These are phyloP conservation scores for Microtus montanus DNA, from an alignment of 2,113 vertebrate species.

Conservation along the genomic window DNA sequence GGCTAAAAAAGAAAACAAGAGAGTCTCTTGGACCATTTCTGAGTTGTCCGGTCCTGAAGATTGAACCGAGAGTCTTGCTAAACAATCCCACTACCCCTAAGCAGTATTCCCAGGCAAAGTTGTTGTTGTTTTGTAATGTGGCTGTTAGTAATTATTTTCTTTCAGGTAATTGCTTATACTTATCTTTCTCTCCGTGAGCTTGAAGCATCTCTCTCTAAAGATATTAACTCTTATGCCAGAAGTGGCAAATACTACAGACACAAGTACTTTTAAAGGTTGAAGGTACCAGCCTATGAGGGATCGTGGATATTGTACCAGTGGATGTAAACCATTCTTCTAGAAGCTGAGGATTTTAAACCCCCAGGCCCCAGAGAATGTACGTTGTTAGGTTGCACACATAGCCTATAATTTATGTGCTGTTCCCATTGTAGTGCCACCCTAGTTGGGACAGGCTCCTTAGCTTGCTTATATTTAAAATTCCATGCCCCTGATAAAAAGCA, in stretches of 20 bases:
- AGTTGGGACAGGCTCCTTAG: not conserved
- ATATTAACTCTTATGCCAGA: not conserved
- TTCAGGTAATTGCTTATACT: not conserved
- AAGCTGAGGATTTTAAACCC: not conserved
- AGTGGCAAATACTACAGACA: not conserved
- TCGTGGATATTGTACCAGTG: not conserved
- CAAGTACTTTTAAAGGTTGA: not conserved
- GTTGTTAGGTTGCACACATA: not conserved
- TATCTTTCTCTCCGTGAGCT: not conserved
- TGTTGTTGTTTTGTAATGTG: not conserved
- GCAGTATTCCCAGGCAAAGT: not conserved
- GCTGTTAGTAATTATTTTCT: not conserved
- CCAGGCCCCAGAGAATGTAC: not conserved
- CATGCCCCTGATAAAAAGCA: not conserved
- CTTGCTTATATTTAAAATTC: not conserved
- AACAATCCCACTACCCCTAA: not conserved
- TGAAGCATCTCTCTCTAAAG: not conserved
- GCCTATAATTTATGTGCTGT: not conserved
- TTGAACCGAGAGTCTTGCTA: not conserved
- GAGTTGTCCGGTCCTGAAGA: not conserved
- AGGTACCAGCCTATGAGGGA: not conserved
- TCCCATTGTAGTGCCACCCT: not conserved
- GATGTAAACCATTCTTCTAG: not conserved
- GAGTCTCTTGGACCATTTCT: not conserved
- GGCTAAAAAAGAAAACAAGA: not conserved